These are phyloP conservation scores for Battus philenor DNA, from an alignment of 1,140 invertebrate genomes.

Conservation along the genomic window DNA sequence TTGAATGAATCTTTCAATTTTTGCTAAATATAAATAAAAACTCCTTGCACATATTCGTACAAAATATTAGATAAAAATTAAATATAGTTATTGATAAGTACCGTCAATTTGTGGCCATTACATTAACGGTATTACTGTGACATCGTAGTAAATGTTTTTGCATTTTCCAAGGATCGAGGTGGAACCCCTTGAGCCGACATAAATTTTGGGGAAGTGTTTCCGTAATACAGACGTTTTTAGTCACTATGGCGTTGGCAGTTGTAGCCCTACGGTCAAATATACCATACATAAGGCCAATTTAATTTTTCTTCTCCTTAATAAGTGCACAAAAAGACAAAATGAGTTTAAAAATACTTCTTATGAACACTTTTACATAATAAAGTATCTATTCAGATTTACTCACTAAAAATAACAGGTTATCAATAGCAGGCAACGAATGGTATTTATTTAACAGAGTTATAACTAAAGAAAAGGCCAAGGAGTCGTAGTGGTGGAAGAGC, in stretches of 20 bases:
- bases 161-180: conserved; percentile 39
- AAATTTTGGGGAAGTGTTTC: conserved; percentile 45
- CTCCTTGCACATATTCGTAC: too few relatives aligned
- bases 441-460: conserved; percentile 6
- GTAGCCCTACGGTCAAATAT: too few relatives aligned
- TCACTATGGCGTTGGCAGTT: conserved; percentile 22
- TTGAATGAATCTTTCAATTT: neutral
- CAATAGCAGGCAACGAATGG: too few relatives aligned
- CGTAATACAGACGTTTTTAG: conserved; percentile 34
- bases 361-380: too few relatives aligned
- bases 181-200: conserved; percentile 31
- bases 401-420: too few relatives aligned
- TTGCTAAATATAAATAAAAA: too few relatives aligned
- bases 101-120: conserved; percentile 4
- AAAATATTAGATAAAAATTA: neutral
- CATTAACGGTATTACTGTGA: conserved; percentile 10
- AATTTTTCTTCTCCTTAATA: too few relatives aligned
- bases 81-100: neutral
- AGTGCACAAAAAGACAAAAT: too few relatives aligned
- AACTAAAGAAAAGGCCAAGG: conserved; percentile 46
- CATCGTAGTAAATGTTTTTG: conserved; percentile 26
- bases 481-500: conserved; percentile 47
- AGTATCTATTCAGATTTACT: too few relatives aligned
- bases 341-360: too few relatives aligned
- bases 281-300: too few relatives aligned